Percentiles rank a stretch among this genome's conserved stretches.
These are phyloP conservation scores for Gopherus flavomarginatus DNA, from an alignment of 2,113 vertebrate species.

Conservation along the genomic window DNA sequence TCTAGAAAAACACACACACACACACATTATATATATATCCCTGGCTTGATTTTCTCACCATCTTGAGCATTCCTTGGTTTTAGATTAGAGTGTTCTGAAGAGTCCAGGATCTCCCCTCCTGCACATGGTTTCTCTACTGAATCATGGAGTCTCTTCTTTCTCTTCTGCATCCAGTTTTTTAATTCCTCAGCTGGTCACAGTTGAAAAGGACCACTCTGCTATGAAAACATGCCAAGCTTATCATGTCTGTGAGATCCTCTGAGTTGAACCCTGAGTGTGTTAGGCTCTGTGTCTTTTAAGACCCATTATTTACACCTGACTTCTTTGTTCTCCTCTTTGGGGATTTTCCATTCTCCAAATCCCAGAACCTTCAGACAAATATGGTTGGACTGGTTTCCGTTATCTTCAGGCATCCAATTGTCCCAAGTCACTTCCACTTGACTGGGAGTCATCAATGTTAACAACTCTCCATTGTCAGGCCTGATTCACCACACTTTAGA, in stretches of 20 bases:
- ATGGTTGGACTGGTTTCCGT: neutral
- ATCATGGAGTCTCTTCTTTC: neutral
- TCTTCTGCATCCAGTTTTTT: neutral
- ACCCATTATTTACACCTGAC: neutral
- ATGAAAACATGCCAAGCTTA: neutral
- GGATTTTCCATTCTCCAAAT: neutral
- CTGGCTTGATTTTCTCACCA: too few species aligned
- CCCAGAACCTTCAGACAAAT: neutral
- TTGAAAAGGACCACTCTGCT: neutral
- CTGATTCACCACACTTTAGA: neutral
- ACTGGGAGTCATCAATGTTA: neutral
- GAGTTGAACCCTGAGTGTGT: neutral
- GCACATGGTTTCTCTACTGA: neutral
- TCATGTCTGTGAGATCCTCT: neutral
- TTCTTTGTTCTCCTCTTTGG: neutral
- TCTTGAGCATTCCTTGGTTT: too few species aligned
- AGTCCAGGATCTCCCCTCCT: too few species aligned
- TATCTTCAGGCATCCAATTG: neutral
- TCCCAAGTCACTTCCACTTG: neutral
- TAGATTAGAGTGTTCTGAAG: too few species aligned
- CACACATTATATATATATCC: too few species aligned
- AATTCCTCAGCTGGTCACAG: neutral
- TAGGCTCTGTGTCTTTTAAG: neutral
- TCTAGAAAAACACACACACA: too few species aligned
- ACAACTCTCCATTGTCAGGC: neutral